phyloP scores from a whole-genome alignment of 1,140 invertebrate genomes.

The Plutomurus gul region DNA sequence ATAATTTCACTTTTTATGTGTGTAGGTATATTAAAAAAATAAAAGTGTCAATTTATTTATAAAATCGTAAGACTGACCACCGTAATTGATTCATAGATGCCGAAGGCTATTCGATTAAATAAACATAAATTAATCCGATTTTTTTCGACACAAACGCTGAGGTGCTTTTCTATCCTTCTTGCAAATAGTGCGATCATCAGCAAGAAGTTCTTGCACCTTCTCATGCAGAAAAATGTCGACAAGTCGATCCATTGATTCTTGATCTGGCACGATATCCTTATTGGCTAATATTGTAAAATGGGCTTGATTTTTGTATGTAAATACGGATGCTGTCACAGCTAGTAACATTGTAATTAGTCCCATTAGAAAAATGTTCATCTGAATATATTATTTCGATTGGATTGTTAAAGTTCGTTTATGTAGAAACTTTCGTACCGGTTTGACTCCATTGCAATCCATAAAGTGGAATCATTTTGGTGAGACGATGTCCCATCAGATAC shows the following conservation, averaged over 20 bases:
- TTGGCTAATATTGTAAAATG: neutral
- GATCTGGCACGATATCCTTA: constrained; percentile 21
- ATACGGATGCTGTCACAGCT: constrained; percentile 22
- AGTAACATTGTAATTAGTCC: neutral
- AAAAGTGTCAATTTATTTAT: neutral
- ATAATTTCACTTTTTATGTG: neutral
- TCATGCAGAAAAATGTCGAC: constrained; percentile 18
- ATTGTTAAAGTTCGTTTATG: neutral
- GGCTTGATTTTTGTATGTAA: constrained; percentile 10
- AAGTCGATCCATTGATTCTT: constrained; percentile 9
- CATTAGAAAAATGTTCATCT: neutral
- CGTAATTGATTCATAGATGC: neutral
- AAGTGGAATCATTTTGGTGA: constrained; percentile 16
- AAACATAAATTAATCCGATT: too few relatives aligned
- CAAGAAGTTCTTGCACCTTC: neutral
- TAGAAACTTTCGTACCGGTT: neutral
- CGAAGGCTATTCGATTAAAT: too few relatives aligned
- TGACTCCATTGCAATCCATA: constrained; percentile 23
- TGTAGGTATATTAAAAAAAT: neutral
- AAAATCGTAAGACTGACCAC: neutral
- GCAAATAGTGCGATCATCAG: neutral
- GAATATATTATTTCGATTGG: too few relatives aligned
- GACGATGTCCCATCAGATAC: neutral
- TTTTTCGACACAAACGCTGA: too few relatives aligned
- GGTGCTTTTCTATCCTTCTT: neutral